Base-by-base conservation (phyloP, 2,888 invertebrate genomes). In the Tromatobia lineatoria region DNA sequence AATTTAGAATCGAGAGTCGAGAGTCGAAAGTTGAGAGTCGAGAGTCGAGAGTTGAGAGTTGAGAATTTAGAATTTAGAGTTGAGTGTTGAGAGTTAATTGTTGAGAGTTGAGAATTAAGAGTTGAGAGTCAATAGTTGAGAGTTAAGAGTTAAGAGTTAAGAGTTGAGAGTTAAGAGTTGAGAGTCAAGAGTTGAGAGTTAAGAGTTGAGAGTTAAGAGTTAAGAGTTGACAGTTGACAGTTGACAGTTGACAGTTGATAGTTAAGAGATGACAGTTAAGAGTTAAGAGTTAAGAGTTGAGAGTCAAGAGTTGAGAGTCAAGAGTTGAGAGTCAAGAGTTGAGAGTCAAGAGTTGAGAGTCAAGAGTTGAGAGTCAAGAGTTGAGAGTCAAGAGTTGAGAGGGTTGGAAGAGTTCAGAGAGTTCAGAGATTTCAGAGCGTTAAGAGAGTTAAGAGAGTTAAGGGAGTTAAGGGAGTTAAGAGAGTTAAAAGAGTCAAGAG, bases 271-370 rank as follows among this genome's bases (percentile, higher is more conserved):
- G n/a, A n/a, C n/a, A n/a, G n/a, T n/a, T n/a, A n/a, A n/a, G 47
- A 83, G 38, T 15, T 42, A 23, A 47, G 61, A 47, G 50, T 11
- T 13, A 67, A 86, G 84, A 84, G 42, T 81, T 67, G 64, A 71
- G 71, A 86, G 52, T 59, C 75, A 78, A 77, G 77, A 83, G 66
- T 25, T 79, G 80, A 76, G 61, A 81, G 87, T n/a, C n/a, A n/a
- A n/a, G 47, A 83, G 38, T 15, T 42, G 20, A 47, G 61, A 47
- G 50, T 11, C 10, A 67, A 86, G 84, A 84, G 42, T 81, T 67
- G 64, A 71, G 71, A 86, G 52, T 59, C 75, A 78, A 77, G 77
- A 83, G 66, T 25, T 79, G 80, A 76, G 61, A 81, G 87, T n/a
- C n/a, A n/a, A n/a, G 47, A 83, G 38, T 15, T 42, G 20, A 47